A percentile compares a stretch with the other conserved stretches of the same genome.
phyloP scores from a whole-genome alignment of 1,140 invertebrate species.

The Sipha flava region DNA sequence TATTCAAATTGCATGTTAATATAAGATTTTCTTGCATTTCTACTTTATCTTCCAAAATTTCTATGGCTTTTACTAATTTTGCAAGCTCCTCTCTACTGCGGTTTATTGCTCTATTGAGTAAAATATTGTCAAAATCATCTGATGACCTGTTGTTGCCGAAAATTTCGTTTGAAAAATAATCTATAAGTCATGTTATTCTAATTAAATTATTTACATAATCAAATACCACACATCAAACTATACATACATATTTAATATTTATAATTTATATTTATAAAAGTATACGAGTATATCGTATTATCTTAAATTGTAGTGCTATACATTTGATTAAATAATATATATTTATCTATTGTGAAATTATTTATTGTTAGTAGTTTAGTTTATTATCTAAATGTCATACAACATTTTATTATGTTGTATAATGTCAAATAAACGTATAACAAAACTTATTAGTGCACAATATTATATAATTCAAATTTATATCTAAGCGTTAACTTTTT shows the following conservation, averaged over 20 bases:
- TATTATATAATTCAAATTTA: not conserved
- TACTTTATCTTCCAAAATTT: slow-evolving; percentile 37
- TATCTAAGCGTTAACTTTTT: not conserved
- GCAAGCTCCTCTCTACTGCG: slow-evolving; percentile 35
- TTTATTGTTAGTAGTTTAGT: not conserved
- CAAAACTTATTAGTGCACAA: slow-evolving; percentile 9
- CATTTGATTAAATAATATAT: not conserved
- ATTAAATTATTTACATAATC: not conserved
- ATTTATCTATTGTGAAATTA: not conserved
- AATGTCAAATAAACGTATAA: slow-evolving; percentile 3
- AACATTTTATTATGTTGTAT: not conserved
- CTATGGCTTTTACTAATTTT: slow-evolving; percentile 37
- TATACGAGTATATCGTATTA: not conserved
- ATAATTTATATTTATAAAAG: not conserved
- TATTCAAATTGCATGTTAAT: not conserved
- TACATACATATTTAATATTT: not conserved
- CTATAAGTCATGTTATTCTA: slow-evolving; percentile 12
- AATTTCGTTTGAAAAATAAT: slow-evolving; percentile 4
- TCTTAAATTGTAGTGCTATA: not conserved
- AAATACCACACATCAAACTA: not conserved
- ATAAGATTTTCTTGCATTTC: slow-evolving; percentile 34
- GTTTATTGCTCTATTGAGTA: not conserved
- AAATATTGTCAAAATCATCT: not conserved
- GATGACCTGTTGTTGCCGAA: not conserved
- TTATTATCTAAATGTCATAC: not conserved